Percentiles rank a stretch among this genome's conserved stretches.
Conservation (phyloP, 2,113 vertebrate genomes). For the Xiphophorus hellerii region DNA sequence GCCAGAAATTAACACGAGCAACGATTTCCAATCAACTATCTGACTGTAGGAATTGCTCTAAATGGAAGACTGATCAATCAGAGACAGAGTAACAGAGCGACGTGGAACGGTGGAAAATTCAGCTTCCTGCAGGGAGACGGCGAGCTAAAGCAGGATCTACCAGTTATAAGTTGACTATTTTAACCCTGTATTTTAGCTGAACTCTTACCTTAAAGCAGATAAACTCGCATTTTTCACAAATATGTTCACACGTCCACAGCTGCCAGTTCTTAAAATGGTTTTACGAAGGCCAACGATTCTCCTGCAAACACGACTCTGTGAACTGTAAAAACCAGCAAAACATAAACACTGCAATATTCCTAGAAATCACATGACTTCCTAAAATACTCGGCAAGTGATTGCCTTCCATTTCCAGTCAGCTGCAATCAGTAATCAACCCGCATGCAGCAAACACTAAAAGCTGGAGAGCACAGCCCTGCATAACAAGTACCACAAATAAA, state of each 20-base stretch:
- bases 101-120: neutral
- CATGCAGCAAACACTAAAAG: slow-evolving; percentile 40
- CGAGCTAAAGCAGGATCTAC: no score
- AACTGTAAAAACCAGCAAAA: slow-evolving; percentile 21
- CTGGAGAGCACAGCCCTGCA: slow-evolving; percentile 29
- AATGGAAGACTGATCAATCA: neutral
- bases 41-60: neutral
- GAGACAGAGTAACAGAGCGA: neutral
- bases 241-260: neutral
- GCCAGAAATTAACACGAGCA: neutral
- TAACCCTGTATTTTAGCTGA: neutral
- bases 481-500: slow-evolving; percentile 48
- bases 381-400: slow-evolving; percentile 29
- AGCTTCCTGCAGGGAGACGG: neutral
- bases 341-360: slow-evolving; percentile 16
- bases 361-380: slow-evolving; percentile 14
- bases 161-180: no score
- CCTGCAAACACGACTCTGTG: slow-evolving; percentile 10
- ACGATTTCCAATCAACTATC: neutral
- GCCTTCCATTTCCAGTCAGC: slow-evolving; percentile 46
- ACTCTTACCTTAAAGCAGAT: neutral
- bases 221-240: neutral
- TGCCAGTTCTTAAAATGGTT: slow-evolving; percentile 6
- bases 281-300: slow-evolving; percentile 30
- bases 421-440: slow-evolving; percentile 54